Conservation (phyloP, 2,113 vertebrate genomes). For the Barbus barbus region DNA sequence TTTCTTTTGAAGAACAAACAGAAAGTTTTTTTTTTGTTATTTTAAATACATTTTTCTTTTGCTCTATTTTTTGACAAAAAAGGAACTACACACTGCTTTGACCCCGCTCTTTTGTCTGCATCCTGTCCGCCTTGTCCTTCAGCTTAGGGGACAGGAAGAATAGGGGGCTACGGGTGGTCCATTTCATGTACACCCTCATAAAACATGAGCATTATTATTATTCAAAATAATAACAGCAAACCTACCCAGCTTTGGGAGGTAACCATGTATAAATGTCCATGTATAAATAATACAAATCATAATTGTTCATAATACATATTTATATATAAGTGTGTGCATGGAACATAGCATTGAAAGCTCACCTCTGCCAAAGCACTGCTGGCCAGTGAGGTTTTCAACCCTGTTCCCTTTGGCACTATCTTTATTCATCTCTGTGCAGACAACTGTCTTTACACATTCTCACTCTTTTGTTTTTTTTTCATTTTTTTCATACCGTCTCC, state of each 20-base stretch:
- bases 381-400: constrained; percentile 51
- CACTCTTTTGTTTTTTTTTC: constrained; percentile 34
- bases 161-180: constrained; percentile 46
- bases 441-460: constrained; percentile 57
- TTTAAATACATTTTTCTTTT: constrained; percentile 63
- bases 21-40: constrained; percentile 57
- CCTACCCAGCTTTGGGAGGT: constrained; percentile 56
- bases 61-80: constrained; percentile 34
- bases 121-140: constrained; percentile 29
- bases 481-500: constrained; percentile 17
- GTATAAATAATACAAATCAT: constrained; percentile 77
- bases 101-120: constrained; percentile 34
- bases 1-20: constrained; percentile 71
- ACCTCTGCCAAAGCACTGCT: constrained; percentile 47
- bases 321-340: constrained; percentile 60
- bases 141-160: constrained; percentile 42
- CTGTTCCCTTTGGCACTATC: constrained; percentile 47
- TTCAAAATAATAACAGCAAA: constrained; percentile 71
- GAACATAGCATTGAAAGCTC: constrained; percentile 50
- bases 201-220: constrained; percentile 65
- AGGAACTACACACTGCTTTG: constrained; percentile 58
- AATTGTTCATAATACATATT: constrained; percentile 67
- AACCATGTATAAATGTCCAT: constrained; percentile 67
- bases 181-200: constrained; percentile 67
- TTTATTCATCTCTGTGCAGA: constrained; percentile 35